phyloP scores from a whole-genome alignment of 2,797 vertebrate genomes.

The Myotis findleyi region DNA sequence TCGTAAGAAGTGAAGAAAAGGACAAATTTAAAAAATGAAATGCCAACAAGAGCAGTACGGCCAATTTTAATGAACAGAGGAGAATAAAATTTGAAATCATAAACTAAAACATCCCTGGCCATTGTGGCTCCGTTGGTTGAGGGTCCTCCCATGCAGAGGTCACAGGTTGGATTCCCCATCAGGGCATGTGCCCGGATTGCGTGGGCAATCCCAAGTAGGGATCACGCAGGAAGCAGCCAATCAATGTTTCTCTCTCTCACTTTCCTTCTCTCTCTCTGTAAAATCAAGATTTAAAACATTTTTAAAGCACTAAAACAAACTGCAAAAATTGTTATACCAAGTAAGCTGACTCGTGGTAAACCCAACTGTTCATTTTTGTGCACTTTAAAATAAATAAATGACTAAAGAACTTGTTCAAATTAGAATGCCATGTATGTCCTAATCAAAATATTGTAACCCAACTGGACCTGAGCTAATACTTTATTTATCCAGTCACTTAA shows the following conservation, averaged over 20 bases:
- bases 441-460: not conserved
- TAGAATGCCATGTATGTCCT: not conserved
- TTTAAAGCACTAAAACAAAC: not conserved
- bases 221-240: not conserved
- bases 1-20: not conserved
- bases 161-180: not conserved
- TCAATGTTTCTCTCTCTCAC: not conserved
- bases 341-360: not conserved
- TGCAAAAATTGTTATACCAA: not conserved
- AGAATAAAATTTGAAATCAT: slow-evolving; percentile 15
- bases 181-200: not conserved
- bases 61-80: not conserved
- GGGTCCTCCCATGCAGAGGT: not conserved
- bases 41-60: not conserved
- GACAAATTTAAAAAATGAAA: not conserved
- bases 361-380: not conserved
- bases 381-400: slow-evolving; percentile 1
- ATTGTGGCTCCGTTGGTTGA: not conserved
- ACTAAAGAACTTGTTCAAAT: not conserved
- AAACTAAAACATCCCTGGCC: slow-evolving; percentile 17
- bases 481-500: slow-evolving; percentile 38
- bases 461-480: not conserved
- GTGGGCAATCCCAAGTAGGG: not conserved
- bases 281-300: not conserved
- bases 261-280: not conserved